A percentile compares a stretch with the other conserved stretches of the same genome.
Evolutionary conservation across 2,888 invertebrate species (phyloP).

Genomic region (Lydus trimaculatus): DNA sequence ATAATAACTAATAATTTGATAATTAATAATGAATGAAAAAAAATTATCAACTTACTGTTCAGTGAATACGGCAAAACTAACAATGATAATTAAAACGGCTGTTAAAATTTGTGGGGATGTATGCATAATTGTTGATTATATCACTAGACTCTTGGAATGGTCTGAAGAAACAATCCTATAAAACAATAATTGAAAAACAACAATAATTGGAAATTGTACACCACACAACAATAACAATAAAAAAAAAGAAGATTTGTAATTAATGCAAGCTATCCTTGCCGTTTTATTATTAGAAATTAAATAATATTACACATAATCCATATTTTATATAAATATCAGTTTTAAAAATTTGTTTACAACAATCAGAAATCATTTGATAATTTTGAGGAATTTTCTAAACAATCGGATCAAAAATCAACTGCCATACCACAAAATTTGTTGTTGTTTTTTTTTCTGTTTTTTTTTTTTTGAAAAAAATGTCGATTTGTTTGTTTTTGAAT

Average conservation of each 20-base stretch:
- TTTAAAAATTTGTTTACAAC: constrained; percentile 15
- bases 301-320: background rate
- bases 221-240: background rate
- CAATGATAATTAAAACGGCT: constrained; percentile 33
- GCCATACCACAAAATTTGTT: background rate
- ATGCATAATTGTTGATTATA: constrained; percentile 35
- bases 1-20: background rate
- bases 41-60: constrained; percentile 35
- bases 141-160: constrained; percentile 28
- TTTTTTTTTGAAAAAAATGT: too few relatives aligned
- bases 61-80: constrained; percentile 34
- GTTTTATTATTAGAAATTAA: constrained; percentile 4
- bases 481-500: too few relatives aligned
- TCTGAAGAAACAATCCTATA: constrained; percentile 38
- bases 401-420: background rate
- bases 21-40: background rate
- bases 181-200: constrained; percentile 17
- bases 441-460: too few relatives aligned
- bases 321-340: constrained; percentile 8
- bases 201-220: background rate
- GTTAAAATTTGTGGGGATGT: constrained; percentile 30
- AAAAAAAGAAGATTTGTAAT: background rate
- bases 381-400: constrained; percentile 4
- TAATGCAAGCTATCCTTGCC: constrained; percentile 1
- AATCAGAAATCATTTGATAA: background rate